Conservation (phyloP, 2,888 invertebrate genomes). For the Ptychoptera albimana region DNA sequence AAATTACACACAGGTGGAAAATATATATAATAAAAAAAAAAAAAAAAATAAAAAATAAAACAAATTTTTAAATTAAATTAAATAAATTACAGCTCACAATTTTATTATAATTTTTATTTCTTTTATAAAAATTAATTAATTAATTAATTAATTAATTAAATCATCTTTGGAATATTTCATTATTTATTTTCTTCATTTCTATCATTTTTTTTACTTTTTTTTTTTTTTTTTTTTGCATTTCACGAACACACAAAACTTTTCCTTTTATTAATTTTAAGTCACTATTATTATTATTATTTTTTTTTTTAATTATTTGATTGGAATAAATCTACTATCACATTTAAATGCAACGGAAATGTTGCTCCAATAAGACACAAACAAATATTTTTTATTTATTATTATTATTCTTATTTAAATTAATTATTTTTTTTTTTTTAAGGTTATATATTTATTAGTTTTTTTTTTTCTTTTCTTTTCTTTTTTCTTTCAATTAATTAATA, state of each 20-base stretch:
- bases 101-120: no score
- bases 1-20: no score
- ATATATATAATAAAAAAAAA: no score
- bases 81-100: no score
- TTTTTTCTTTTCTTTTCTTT: no score
- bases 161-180: no score
- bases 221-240: background rate
- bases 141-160: no score
- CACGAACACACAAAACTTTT: background rate
- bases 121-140: no score
- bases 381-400: constrained; percentile 6
- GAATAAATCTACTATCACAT: constrained; percentile 15
- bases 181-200: no score
- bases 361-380: constrained; percentile 8
- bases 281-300: constrained; percentile 1
- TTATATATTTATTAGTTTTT: background rate
- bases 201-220: background rate
- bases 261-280: background rate
- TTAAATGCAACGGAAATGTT: constrained; percentile 14
- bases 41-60: no score
- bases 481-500: no score
- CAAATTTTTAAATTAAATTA: no score
- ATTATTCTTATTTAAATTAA: constrained; percentile 2
- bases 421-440: constrained; percentile 4
- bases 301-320: constrained; percentile 1